Percentiles rank a stretch among this genome's conserved stretches.
phyloP scores from a whole-genome alignment of 2,888 invertebrate species.

The Lamellibrachia columna region DNA sequence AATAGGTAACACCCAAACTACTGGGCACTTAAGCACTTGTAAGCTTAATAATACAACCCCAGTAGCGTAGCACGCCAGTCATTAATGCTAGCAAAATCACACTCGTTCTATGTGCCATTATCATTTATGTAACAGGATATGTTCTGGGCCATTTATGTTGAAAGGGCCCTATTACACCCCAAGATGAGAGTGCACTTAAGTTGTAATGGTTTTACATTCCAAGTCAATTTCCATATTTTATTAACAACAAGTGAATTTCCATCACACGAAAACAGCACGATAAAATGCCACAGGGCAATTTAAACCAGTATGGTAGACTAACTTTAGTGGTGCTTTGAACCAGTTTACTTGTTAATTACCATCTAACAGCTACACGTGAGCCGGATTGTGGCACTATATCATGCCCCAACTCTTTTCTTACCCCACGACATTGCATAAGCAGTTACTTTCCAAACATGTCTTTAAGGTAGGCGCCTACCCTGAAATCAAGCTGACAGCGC shows the following conservation, averaged over 20 bases:
- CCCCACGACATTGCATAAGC: background rate
- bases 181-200: background rate
- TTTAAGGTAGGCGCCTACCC: background rate
- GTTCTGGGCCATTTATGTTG: background rate
- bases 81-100: background rate
- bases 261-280: background rate
- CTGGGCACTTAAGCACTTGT: background rate
- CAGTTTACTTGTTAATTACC: background rate
- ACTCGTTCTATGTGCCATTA: too few species aligned
- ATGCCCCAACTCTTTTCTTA: too few species aligned
- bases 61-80: background rate
- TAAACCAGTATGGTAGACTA: background rate
- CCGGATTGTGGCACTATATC: background rate
- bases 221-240: background rate
- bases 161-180: background rate
- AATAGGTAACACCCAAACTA: background rate
- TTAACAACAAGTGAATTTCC: background rate
- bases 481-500: too few species aligned
- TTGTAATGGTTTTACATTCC: background rate
- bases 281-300: background rate
- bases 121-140: background rate
- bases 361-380: background rate
- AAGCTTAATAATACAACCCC: background rate
- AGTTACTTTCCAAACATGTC: background rate
- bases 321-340: background rate